These are phyloP conservation scores for Prolemur simus DNA, from an alignment of 2,113 vertebrate species.

Conservation along the genomic window DNA sequence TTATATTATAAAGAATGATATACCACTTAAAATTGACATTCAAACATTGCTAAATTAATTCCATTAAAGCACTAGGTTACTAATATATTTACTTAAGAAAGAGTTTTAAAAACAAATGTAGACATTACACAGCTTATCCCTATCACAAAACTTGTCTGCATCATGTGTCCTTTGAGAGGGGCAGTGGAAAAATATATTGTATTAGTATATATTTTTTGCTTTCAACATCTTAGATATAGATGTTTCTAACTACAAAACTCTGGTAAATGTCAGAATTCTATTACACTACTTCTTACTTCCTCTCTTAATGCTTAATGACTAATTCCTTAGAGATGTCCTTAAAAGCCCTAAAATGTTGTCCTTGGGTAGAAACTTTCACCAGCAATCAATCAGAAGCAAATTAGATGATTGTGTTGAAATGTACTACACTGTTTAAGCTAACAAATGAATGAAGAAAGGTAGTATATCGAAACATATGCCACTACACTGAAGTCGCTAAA, in stretches of 20 bases:
- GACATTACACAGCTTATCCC: conserved; percentile 20
- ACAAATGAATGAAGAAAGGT: conserved; percentile 85
- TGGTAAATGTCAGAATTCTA: conserved; percentile 80
- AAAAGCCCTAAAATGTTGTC: conserved; percentile 83
- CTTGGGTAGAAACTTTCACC: conserved; percentile 82
- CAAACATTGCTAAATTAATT: conserved; percentile 51
- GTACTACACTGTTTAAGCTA: conserved; percentile 80
- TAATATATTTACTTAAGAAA: background rate
- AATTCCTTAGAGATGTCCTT: conserved; percentile 82
- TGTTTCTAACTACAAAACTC: conserved; percentile 78
- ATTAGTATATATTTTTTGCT: conserved; percentile 55
- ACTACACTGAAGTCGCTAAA: conserved; percentile 75
- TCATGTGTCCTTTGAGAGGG: background rate
- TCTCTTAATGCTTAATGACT: conserved; percentile 82
- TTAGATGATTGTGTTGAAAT: conserved; percentile 81
- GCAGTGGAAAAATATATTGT: background rate
- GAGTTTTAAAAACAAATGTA: conserved; percentile 26
- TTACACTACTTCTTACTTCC: conserved; percentile 81
- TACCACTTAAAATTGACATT: conserved; percentile 61
- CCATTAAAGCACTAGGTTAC: background rate
- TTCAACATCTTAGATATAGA: conserved; percentile 82
- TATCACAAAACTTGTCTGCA: conserved; percentile 43
- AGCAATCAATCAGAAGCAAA: conserved; percentile 84
- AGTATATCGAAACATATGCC: conserved; percentile 78
- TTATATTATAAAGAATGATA: conserved; percentile 61